phyloP scores from a whole-genome alignment of 2,888 invertebrate genomes.

The Pristionchus arcanus region DNA sequence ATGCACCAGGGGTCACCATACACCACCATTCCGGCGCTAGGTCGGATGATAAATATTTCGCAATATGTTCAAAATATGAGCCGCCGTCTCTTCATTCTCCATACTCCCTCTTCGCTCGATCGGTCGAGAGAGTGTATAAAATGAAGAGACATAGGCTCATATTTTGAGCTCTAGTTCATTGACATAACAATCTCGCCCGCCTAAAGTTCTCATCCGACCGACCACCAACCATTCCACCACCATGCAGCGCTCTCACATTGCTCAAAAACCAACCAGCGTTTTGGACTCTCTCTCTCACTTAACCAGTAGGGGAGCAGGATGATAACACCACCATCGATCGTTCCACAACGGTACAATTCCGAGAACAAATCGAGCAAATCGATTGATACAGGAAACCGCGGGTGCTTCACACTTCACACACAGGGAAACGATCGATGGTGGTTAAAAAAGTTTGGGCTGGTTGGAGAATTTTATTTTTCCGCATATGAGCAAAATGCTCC shows the following conservation, averaged over 20 bases:
- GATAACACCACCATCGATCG: conserved; percentile 30
- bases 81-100: no score
- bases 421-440: conserved; percentile 41
- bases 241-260: conserved; percentile 18
- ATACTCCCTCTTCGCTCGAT: no score
- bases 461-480: neutral
- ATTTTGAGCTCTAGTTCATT: no score
- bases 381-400: conserved; percentile 19
- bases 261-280: neutral
- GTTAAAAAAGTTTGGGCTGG: neutral
- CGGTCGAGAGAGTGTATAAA: no score
- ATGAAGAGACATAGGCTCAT: no score
- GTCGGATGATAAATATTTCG: no score
- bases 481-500: neutral
- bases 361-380: neutral
- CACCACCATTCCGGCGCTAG: no score
- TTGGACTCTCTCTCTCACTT: conserved; percentile 28
- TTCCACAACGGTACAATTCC: conserved; percentile 1
- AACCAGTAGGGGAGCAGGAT: neutral
- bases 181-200: no score
- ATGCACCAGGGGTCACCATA: neutral
- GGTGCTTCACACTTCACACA: conserved; percentile 16
- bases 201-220: no score
- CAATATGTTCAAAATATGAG: no score
- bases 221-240: conserved; percentile 25